A percentile compares a stretch with the other conserved stretches of the same genome.
Evolutionary conservation across 2,113 vertebrate species (phyloP).

Genomic region (Haemorhous mexicanus): DNA sequence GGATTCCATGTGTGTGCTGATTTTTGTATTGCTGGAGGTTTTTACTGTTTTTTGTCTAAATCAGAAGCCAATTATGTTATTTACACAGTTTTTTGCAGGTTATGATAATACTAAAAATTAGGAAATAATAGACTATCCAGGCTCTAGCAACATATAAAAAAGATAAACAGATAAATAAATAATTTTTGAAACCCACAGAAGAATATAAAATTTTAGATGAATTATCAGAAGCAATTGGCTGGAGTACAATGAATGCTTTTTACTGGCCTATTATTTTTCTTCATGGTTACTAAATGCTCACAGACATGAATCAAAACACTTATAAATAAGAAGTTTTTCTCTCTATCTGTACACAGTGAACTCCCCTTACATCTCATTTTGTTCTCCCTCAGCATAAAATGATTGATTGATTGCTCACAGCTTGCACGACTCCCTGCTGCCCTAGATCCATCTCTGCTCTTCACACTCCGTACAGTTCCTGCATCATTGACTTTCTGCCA

Average conservation of each 20-base stretch:
- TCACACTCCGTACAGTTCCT: constrained; percentile 50
- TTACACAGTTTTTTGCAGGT: neutral
- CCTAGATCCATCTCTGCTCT: constrained; percentile 55
- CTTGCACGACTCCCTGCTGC: constrained; percentile 55
- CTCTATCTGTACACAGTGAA: constrained; percentile 1
- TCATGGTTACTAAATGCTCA: neutral
- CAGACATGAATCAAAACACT: constrained; percentile 59
- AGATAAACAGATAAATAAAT: neutral
- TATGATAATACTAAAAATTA: neutral
- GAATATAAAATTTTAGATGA: neutral
- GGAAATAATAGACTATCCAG: neutral
- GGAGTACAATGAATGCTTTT: constrained; percentile 17
- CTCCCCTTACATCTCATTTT: constrained; percentile 62
- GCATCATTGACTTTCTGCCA: constrained; percentile 88
- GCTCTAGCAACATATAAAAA: neutral
- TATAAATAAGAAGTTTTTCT: constrained; percentile 33
- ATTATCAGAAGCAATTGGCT: constrained; percentile 33
- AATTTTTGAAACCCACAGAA: neutral
- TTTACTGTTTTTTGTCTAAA: neutral
- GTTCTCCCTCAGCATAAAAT: constrained; percentile 61
- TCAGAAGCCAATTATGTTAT: neutral
- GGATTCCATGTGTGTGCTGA: neutral
- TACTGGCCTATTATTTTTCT: constrained; percentile 2
- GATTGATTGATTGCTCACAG: constrained; percentile 75
- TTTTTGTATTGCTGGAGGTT: neutral